These are phyloP conservation scores for Steinernema feltiae DNA, from an alignment of 1,140 invertebrate genomes.

Conservation along the genomic window DNA sequence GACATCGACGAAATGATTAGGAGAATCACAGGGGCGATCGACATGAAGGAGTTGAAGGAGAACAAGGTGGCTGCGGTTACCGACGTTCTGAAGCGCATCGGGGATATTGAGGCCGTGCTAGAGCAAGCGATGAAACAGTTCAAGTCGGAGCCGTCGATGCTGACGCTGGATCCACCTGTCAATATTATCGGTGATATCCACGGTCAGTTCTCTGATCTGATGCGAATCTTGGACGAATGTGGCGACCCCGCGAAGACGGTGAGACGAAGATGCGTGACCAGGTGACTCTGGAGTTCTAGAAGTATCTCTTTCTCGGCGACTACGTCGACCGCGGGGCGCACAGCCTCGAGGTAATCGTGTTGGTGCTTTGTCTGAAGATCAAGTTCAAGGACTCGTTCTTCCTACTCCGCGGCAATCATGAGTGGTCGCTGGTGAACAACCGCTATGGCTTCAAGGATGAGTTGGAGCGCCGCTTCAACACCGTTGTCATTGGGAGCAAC, in stretches of 20 bases:
- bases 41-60: constrained; percentile 8
- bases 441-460: constrained; percentile 66
- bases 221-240: not conserved
- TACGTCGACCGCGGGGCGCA: constrained; percentile 77
- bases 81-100: not conserved
- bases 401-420: constrained; percentile 66
- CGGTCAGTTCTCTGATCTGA: constrained; percentile 3
- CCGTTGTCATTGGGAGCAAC: not conserved
- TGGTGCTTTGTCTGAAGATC: constrained; percentile 63
- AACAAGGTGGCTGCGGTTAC: not conserved
- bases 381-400: not conserved
- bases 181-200: constrained; percentile 1
- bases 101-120: not conserved
- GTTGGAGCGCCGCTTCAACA: constrained; percentile 61
- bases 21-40: not conserved
- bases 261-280: no score
- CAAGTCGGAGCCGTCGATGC: constrained; percentile 1
- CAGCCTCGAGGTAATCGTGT: constrained; percentile 64
- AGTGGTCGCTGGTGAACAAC: constrained; percentile 66
- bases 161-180: not conserved
- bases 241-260: not conserved
- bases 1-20: not conserved
- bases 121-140: not conserved
- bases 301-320: constrained; percentile 92
- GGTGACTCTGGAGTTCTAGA: constrained; percentile 63